Percentiles rank a stretch among this genome's conserved stretches.
Evolutionary conservation across 2,888 invertebrate genomes (phyloP).

Genomic region (Crioceris asparagi): DNA sequence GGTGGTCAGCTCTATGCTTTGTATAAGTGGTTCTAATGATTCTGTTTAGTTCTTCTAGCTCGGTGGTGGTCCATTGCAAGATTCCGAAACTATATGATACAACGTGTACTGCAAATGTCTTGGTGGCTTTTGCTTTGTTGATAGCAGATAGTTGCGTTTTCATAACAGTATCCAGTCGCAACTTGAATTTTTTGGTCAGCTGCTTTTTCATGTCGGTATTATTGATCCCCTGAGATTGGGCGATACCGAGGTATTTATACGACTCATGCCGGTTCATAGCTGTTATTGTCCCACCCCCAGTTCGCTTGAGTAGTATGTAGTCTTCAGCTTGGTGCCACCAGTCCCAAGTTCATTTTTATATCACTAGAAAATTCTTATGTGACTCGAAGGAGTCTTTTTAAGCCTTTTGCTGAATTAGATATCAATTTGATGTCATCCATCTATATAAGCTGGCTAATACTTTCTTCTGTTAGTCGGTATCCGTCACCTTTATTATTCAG

Average conservation of each 20-base stretch:
- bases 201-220: too few relatives aligned
- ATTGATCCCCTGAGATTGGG: too few relatives aligned
- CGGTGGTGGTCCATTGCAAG: not conserved
- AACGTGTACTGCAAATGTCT: not conserved
- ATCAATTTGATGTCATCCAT: slow-evolving; percentile 1
- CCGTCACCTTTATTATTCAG: not conserved
- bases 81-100: slow-evolving; percentile 1
- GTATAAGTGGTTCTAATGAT: not conserved
- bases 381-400: not conserved
- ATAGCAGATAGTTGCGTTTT: not conserved
- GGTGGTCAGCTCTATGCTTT: not conserved
- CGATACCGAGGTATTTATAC: not conserved
- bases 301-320: not conserved
- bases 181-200: not conserved
- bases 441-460: not conserved
- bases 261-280: not conserved
- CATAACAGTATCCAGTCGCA: not conserved
- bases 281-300: not conserved
- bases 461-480: not conserved
- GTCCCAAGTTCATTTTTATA: slow-evolving; percentile 1
- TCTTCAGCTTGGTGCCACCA: not conserved
- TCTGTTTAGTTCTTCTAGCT: not conserved
- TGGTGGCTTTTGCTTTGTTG: too few relatives aligned
- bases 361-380: not conserved
- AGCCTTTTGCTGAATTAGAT: not conserved